phyloP scores from a whole-genome alignment of 2,113 vertebrate species.

The Phrynosoma platyrhinos region DNA sequence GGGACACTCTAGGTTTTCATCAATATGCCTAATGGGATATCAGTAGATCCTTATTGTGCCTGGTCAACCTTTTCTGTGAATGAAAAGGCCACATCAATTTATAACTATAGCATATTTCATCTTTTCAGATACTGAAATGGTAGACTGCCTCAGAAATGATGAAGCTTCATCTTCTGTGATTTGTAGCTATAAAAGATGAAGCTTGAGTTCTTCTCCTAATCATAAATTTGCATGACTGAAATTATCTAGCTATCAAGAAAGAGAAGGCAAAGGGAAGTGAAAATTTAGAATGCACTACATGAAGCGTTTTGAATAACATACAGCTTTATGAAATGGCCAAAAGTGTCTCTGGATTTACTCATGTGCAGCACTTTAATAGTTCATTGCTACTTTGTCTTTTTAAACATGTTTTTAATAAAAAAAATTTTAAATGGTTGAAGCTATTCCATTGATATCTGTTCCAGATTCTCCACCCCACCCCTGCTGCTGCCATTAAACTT shows the following conservation, averaged over 20 bases:
- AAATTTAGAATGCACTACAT: background rate
- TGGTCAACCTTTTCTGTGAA: conserved; percentile 51
- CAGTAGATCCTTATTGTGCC: conserved; percentile 46
- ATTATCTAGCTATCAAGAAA: background rate
- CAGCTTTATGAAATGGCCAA: background rate
- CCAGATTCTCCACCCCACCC: background rate
- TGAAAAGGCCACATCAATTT: conserved; percentile 53
- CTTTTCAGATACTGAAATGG: conserved; percentile 46
- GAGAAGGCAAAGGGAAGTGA: background rate
- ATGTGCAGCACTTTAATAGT: background rate
- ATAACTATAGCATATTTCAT: conserved; percentile 61
- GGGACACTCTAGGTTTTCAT: conserved; percentile 39
- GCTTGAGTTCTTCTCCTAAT: background rate
- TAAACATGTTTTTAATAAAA: background rate
- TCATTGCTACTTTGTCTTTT: background rate
- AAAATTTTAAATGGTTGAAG: background rate
- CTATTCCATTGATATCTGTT: background rate
- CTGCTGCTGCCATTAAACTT: background rate
- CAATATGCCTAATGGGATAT: conserved; percentile 52
- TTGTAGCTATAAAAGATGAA: background rate
- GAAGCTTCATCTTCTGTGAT: conserved; percentile 15
- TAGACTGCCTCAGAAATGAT: conserved; percentile 43
- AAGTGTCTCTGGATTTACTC: background rate
- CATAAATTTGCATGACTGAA: background rate
- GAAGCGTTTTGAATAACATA: background rate